phyloP scores from a whole-genome alignment of 2,888 invertebrate species.

The Tachina fera region DNA sequence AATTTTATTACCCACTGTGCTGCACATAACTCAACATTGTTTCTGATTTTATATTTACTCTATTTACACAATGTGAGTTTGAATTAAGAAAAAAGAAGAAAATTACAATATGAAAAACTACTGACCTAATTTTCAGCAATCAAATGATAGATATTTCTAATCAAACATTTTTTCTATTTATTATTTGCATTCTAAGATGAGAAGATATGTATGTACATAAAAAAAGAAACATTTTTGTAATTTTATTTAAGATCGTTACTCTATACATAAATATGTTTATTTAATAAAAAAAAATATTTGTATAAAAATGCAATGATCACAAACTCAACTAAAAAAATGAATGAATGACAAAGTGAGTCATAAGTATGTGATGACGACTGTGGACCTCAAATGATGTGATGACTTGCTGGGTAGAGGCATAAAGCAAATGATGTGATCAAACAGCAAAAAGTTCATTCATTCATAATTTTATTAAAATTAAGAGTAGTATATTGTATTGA shows the following conservation, averaged over 20 bases:
- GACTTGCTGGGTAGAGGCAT: neutral
- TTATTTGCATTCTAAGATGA: slow-evolving; percentile 34
- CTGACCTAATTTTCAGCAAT: slow-evolving; percentile 59
- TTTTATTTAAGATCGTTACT: slow-evolving; percentile 18
- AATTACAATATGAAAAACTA: slow-evolving; percentile 7
- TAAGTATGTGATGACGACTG: neutral
- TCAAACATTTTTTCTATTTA: slow-evolving; percentile 56
- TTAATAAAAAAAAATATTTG: neutral
- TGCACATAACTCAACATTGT: slow-evolving; percentile 33
- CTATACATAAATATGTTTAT: neutral
- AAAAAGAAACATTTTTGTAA: slow-evolving; percentile 2
- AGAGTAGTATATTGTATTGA: slow-evolving; percentile 40
- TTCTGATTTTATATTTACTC: slow-evolving; percentile 57
- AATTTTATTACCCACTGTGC: slow-evolving; percentile 35
- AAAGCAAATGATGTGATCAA: slow-evolving; percentile 29
- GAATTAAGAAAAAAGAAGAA: neutral
- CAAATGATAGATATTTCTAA: slow-evolving; percentile 52
- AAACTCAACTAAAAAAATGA: slow-evolving; percentile 6
- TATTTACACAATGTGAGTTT: slow-evolving; percentile 46
- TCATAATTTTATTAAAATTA: slow-evolving; percentile 47
- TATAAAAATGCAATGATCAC: slow-evolving; percentile 20
- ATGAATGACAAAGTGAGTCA: slow-evolving; percentile 32
- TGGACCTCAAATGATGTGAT: neutral
- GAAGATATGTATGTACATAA: neutral
- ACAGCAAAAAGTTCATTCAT: slow-evolving; percentile 40